Evolutionary conservation across 2,797 vertebrate species (phyloP), one percentile per base, ranked within the genome.

Genomic region (Channallabes apus): DNA sequence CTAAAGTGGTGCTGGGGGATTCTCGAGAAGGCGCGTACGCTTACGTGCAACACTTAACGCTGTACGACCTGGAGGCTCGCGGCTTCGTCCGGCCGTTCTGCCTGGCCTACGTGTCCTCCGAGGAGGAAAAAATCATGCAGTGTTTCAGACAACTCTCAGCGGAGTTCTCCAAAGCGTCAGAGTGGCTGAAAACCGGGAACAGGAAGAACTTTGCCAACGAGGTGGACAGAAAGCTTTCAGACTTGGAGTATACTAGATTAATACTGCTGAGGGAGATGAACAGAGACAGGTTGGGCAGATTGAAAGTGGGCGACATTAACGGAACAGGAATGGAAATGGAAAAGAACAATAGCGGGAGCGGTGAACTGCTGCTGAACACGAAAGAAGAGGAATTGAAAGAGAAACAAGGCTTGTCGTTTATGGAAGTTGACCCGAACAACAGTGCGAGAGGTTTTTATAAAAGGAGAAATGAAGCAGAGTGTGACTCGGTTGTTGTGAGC

Each of bases 51-150:
- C 97, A 99, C 93, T 87, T 99, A 86, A 99, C 98, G 0, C 94
- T 99, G 22, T 98, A 98, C 0, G 98, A 99, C 93, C 92, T 99
- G 84, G 96, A 99, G 89, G 98, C 98, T 0, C 94, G 98, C 7
- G 98, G 98, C 0, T 97, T 99, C 0, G 98, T 99, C 79, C 93
- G 98, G 51, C 98, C 98, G 0, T 98, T 99, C 93, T 99, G 98
- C 92, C 95, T 99, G 96, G 98, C 98, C 29, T 99, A 99, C 3
- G 96, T 99, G 84, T 98, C 97, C 0, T 96, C 97, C 0, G 97
- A 98, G 0, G 96, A 97, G 92, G 92, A 92, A 68, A 99, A 99
- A 93, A 96, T 99, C 89, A 97, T 97, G 96, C 96, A 96, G 89
- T 95, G 97, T 90, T 98, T 97, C 86, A 90, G 93, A 3, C 96